Evolutionary conservation across 2,888 invertebrate species (phyloP).

Genomic region (Ashinkailepas kermadecensis): DNA sequence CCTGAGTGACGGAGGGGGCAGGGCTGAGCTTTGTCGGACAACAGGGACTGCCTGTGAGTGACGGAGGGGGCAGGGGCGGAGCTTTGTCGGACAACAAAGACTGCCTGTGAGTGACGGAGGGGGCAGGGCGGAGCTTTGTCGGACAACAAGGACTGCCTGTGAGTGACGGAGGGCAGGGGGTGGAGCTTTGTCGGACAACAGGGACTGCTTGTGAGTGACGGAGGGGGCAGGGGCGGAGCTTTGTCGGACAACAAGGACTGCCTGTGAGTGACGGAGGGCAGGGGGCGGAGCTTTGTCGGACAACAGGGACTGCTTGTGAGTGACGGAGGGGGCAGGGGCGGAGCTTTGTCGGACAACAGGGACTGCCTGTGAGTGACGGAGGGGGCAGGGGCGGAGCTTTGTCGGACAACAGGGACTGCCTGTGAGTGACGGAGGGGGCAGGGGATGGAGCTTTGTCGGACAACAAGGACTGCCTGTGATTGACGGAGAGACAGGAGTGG

Average conservation of each 20-base stretch:
- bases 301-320: slow-evolving; percentile 36
- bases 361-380: slow-evolving; percentile 35
- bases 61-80: not conserved
- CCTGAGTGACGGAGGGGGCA: slow-evolving; percentile 34
- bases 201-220: slow-evolving; percentile 36
- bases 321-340: not conserved
- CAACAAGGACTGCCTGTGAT: slow-evolving; percentile 36
- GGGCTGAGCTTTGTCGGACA: slow-evolving; percentile 27
- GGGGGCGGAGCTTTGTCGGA: slow-evolving; percentile 24
- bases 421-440: slow-evolving; percentile 34
- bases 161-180: not conserved
- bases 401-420: slow-evolving; percentile 34
- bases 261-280: slow-evolving; percentile 34
- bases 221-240: no score
- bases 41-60: slow-evolving; percentile 36
- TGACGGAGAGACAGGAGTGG: not conserved
- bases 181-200: slow-evolving; percentile 28
- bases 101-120: slow-evolving; percentile 35
- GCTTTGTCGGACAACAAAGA: slow-evolving; percentile 33
- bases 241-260: slow-evolving; percentile 34
- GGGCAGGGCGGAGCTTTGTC: not conserved
- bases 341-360: slow-evolving; percentile 30
- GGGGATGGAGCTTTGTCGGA: slow-evolving; percentile 24
- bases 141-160: slow-evolving; percentile 37
- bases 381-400: no score